Conservation (phyloP, 2,113 vertebrate species). For the Platycercus adscitus region DNA sequence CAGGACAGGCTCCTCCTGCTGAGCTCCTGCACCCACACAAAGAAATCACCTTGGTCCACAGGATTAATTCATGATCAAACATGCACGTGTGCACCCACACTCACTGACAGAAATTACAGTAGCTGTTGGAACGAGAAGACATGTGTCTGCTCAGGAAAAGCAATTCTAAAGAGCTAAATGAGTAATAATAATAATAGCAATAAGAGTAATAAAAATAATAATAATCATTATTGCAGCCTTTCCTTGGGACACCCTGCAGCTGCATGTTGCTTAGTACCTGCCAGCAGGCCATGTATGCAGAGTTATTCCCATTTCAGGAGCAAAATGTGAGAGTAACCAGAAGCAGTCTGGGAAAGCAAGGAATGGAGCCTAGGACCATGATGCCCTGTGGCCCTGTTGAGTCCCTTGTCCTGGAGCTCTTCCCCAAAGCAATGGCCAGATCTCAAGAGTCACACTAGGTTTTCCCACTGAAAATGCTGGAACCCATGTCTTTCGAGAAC, state of each 20-base stretch:
- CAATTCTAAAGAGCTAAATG: background rate
- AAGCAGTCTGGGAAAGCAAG: fast-evolving
- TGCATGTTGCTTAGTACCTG: background rate
- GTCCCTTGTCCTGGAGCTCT: background rate
- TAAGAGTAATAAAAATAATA: background rate
- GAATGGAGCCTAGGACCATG: fast-evolving
- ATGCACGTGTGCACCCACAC: background rate
- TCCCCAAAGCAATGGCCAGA: background rate
- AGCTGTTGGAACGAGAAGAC: background rate
- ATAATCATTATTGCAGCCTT: background rate
- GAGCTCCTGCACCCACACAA: background rate
- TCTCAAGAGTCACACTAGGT: background rate
- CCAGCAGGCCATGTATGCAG: background rate
- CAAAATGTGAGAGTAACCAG: background rate
- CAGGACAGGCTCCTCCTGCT: background rate
- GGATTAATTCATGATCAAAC: fast-evolving
- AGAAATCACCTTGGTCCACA: background rate
- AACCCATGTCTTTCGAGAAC: fast-evolving
- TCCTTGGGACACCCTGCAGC: background rate
- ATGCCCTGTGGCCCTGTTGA: fast-evolving
- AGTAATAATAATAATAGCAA: background rate
- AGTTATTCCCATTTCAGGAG: background rate
- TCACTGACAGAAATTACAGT: background rate
- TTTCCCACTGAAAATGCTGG: background rate
- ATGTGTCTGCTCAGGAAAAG: background rate